Evolutionary conservation across 2,113 vertebrate genomes (phyloP).

Genomic region (Polypterus senegalus): DNA sequence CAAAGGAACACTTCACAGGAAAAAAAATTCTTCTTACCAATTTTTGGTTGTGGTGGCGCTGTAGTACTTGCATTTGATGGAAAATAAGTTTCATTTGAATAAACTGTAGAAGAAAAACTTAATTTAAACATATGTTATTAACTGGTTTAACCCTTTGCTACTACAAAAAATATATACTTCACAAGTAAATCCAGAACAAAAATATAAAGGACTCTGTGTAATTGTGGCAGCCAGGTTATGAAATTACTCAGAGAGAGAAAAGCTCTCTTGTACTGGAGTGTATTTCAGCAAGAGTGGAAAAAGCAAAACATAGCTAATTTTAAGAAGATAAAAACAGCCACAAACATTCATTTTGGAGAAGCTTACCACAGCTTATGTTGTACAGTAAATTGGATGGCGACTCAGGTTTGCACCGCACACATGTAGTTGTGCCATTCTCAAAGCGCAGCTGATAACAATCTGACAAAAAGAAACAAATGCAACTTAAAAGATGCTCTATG

Average conservation of each 20-base stretch:
- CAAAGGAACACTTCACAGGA: neutral
- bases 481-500: too few species aligned
- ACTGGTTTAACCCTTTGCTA: neutral
- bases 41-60: slow-evolving; percentile 41
- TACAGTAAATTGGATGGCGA: slow-evolving; percentile 46
- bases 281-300: neutral
- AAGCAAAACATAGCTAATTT: neutral
- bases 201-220: neutral
- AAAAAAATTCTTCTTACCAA: slow-evolving; percentile 38
- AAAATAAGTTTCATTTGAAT: slow-evolving; percentile 25
- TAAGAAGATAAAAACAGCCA: neutral
- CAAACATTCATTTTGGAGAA: neutral
- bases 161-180: neutral
- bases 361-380: slow-evolving; percentile 65
- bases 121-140: neutral
- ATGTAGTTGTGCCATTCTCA: slow-evolving; percentile 61
- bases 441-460: slow-evolving; percentile 64
- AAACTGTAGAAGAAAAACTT: slow-evolving; percentile 24
- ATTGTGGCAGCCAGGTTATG: neutral
- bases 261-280: neutral
- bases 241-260: neutral
- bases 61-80: slow-evolving; percentile 39
- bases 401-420: slow-evolving; percentile 60
- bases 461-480: slow-evolving; percentile 25
- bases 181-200: neutral